A percentile compares a stretch with the other conserved stretches of the same genome.
phyloP scores from a whole-genome alignment of 2,113 vertebrate genomes.

The Micromys minutus region DNA sequence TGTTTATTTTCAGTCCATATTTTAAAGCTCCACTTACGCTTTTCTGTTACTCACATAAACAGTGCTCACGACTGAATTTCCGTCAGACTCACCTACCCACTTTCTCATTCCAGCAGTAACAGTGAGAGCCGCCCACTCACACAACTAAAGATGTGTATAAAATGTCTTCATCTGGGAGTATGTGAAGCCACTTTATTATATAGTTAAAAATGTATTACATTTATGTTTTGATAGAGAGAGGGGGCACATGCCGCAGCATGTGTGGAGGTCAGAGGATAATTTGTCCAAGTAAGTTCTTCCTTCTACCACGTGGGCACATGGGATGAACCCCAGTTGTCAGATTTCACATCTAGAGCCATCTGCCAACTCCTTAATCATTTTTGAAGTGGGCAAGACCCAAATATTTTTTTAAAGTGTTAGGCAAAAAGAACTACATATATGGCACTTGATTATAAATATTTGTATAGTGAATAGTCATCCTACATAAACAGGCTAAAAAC shows the following conservation, averaged over 20 bases:
- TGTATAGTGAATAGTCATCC: neutral
- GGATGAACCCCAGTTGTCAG: neutral
- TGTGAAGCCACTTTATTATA: neutral
- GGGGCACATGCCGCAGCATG: neutral
- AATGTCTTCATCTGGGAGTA: neutral
- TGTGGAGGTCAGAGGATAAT: neutral
- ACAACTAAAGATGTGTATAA: neutral
- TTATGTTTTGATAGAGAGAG: neutral
- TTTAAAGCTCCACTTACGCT: conserved; percentile 23
- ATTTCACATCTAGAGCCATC: neutral
- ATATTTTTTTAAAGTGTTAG: neutral
- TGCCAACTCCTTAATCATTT: neutral
- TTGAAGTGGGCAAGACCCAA: neutral
- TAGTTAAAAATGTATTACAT: neutral
- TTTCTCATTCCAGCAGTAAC: neutral
- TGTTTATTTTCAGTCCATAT: conserved; percentile 16
- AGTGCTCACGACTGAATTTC: neutral
- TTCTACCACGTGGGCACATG: neutral
- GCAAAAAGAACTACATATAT: neutral
- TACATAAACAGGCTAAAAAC: neutral
- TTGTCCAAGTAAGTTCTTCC: too few relatives aligned
- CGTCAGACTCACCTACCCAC: neutral
- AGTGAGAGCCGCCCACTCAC: neutral
- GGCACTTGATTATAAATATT: conserved; percentile 22
- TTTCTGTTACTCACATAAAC: conserved; percentile 21